Conservation (phyloP, 2,888 invertebrate genomes). For the Mesorhabditis spiculigera region DNA sequence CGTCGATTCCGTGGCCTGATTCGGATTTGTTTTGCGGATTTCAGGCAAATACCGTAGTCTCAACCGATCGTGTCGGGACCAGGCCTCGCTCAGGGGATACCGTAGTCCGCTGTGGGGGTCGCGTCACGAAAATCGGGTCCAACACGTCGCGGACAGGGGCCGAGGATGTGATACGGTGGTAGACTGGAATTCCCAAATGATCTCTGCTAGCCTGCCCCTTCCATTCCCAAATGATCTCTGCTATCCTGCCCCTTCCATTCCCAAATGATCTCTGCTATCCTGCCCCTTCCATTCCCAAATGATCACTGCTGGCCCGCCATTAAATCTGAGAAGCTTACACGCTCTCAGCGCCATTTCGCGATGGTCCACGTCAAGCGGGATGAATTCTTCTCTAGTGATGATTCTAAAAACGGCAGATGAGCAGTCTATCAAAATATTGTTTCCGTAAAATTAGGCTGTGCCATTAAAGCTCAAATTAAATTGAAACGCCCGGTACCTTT, state of each 20-base stretch:
- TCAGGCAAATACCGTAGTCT: too few species aligned
- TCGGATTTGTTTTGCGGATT: not conserved
- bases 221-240: too few species aligned
- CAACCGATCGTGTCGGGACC: too few species aligned
- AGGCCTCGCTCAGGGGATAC: not conserved
- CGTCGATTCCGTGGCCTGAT: not conserved
- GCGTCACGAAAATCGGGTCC: conserved; percentile 41
- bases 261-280: too few species aligned
- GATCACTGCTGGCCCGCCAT: not conserved
- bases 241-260: too few species aligned
- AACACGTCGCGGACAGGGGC: conserved; percentile 24
- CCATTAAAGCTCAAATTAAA: not conserved
- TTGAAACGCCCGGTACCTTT: conserved; percentile 13
- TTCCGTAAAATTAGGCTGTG: not conserved
- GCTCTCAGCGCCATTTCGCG: not conserved
- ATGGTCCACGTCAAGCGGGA: not conserved
- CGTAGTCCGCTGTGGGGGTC: conserved; percentile 28
- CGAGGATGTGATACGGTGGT: conserved; percentile 24
- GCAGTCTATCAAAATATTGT: not conserved
- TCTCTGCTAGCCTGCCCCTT: too few species aligned
- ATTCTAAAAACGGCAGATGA: not conserved
- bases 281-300: too few species aligned
- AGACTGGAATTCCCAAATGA: conserved; percentile 17
- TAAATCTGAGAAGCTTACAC: not conserved
- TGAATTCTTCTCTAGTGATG: not conserved